Conservation (phyloP, 2,888 invertebrate species). For the Calliopum simillimum region DNA sequence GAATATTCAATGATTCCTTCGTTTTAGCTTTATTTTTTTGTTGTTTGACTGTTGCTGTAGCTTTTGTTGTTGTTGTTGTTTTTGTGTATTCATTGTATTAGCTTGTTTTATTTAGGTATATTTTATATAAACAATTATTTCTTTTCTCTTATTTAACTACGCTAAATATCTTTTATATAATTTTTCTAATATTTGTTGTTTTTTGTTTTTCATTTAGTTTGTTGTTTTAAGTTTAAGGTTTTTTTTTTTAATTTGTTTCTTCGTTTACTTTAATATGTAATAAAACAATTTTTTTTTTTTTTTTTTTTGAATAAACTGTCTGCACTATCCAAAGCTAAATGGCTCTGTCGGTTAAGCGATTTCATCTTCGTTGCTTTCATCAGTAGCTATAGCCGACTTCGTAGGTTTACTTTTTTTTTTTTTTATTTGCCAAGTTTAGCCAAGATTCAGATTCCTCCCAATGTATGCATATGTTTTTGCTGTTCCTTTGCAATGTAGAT, state of each 20-base stretch:
- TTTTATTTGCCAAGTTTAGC: constrained; percentile 10
- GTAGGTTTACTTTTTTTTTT: neutral
- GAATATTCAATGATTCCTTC: too few species aligned
- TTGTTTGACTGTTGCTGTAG: neutral
- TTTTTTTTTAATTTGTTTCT: constrained; percentile 24
- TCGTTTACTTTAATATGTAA: constrained; percentile 18
- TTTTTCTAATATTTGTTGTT: constrained; percentile 40
- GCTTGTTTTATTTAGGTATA: constrained; percentile 19
- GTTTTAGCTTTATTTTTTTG: neutral
- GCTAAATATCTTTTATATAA: constrained; percentile 34
- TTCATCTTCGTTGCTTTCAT: too few species aligned
- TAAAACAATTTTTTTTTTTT: constrained; percentile 26
- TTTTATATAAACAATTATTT: constrained; percentile 35
- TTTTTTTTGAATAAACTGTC: neutral
- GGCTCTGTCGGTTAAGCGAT: too few species aligned
- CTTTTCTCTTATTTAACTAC: constrained; percentile 33
- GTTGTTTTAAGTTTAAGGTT: constrained; percentile 33
- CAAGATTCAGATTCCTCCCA: constrained; percentile 16
- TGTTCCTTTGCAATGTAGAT: constrained; percentile 13
- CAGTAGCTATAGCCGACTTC: too few species aligned
- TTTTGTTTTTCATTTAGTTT: constrained; percentile 28
- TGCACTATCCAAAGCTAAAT: too few species aligned
- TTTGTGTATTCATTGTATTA: constrained; percentile 9
- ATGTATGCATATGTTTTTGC: constrained; percentile 33
- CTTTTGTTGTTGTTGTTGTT: constrained; percentile 13